These are phyloP conservation scores for Salarias fasciatus DNA, from an alignment of 2,797 vertebrate genomes.

Conservation along the genomic window DNA sequence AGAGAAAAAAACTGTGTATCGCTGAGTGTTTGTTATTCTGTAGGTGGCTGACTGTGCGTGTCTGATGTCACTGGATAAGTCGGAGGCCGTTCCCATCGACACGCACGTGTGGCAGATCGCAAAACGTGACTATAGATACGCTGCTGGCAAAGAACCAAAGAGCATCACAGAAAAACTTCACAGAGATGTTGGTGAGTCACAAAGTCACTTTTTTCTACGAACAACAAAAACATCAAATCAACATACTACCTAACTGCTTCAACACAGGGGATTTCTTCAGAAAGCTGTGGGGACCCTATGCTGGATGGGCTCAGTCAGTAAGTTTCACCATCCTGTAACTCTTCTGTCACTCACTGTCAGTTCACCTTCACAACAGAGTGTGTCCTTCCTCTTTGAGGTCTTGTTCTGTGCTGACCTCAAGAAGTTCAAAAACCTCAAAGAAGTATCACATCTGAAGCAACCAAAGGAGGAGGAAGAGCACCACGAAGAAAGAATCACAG, in stretches of 20 bases:
- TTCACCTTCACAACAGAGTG: background rate
- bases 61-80: conserved; percentile 93
- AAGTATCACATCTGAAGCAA: conserved; percentile 48
- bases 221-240: background rate
- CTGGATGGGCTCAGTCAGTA: conserved; percentile 90
- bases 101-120: conserved; percentile 96
- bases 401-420: conserved; percentile 93
- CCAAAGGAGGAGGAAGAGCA: conserved; percentile 46
- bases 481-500: conserved; percentile 2
- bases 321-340: conserved; percentile 50
- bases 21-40: conserved; percentile 10
- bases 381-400: conserved; percentile 79
- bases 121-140: conserved; percentile 85
- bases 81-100: conserved; percentile 91
- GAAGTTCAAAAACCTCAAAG: conserved; percentile 82
- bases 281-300: conserved; percentile 86
- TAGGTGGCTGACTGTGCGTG: conserved; percentile 96
- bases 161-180: conserved; percentile 88
- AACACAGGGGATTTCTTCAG: conserved; percentile 88
- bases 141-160: conserved; percentile 75
- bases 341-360: background rate
- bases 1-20: too few relatives aligned
- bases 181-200: conserved; percentile 87
- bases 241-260: conserved; percentile 31
- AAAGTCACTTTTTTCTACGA: background rate